Evolutionary conservation across 1,140 invertebrate genomes (phyloP).

Genomic region (Papilio polytes): DNA sequence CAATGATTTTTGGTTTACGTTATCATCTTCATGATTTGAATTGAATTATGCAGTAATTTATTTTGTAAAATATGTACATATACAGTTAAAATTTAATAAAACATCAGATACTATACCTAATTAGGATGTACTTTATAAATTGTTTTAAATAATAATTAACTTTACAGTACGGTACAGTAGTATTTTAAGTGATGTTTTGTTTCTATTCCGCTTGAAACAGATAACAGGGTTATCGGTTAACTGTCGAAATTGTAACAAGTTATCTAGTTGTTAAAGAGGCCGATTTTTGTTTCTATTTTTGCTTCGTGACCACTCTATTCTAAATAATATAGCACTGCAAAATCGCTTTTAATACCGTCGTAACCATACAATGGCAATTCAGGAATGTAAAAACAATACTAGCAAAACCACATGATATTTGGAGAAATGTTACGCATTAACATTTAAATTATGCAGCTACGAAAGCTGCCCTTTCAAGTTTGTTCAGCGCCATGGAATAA

Average conservation of each 20-base stretch:
- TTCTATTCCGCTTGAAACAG: conserved; percentile 20
- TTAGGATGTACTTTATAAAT: background rate
- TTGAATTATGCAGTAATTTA: too few relatives aligned
- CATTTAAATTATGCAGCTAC: background rate
- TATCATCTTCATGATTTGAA: too few relatives aligned
- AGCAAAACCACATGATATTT: background rate
- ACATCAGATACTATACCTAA: too few relatives aligned
- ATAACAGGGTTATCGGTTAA: conserved; percentile 11
- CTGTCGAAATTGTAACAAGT: conserved; percentile 26
- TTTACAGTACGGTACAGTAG: background rate
- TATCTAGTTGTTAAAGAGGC: conserved; percentile 26
- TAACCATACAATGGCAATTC: background rate
- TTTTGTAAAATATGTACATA: too few relatives aligned
- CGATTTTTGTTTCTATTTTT: conserved; percentile 15
- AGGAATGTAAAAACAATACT: too few relatives aligned
- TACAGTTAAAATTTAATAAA: too few relatives aligned
- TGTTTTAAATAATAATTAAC: background rate
- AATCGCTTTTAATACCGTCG: background rate
- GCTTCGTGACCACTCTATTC: background rate
- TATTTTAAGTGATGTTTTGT: conserved; percentile 5
- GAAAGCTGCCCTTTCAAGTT: background rate
- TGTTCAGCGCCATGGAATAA: conserved; percentile 1
- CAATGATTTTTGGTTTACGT: background rate
- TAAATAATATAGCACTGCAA: background rate
- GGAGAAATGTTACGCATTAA: background rate